Evolutionary conservation across 2,113 vertebrate species (phyloP).

Genomic region (Labeo rohita): DNA sequence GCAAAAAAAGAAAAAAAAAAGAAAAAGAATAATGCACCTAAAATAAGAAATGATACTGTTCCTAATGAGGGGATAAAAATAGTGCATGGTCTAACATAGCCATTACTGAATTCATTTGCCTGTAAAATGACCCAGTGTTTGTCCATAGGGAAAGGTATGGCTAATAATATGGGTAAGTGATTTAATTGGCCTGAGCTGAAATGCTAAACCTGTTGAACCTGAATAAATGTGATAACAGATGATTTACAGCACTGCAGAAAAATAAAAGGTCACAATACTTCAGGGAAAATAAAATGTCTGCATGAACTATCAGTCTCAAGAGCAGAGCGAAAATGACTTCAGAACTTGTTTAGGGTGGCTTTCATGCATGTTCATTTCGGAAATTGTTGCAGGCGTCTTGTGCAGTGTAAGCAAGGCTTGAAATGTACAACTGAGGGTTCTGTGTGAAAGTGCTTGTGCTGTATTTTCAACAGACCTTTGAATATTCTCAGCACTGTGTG

Average conservation of each 20-base stretch:
- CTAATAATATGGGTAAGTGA: slow-evolving; percentile 27
- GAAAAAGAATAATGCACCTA: not conserved
- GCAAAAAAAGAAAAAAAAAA: not conserved
- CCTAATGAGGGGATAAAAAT: not conserved
- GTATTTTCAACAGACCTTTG: slow-evolving; percentile 7
- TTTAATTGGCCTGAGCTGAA: slow-evolving; percentile 39
- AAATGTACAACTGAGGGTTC: slow-evolving; percentile 17
- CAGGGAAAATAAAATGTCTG: slow-evolving; percentile 40
- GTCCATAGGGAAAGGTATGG: slow-evolving; percentile 5
- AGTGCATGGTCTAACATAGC: not conserved
- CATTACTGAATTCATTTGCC: slow-evolving; percentile 23
- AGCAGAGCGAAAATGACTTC: slow-evolving; percentile 21
- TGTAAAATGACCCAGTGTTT: not conserved
- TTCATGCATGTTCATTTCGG: not conserved
- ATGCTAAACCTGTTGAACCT: slow-evolving; percentile 62
- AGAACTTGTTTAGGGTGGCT: not conserved
- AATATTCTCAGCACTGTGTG: not conserved
- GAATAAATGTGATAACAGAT: slow-evolving; percentile 55
- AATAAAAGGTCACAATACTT: slow-evolving; percentile 52
- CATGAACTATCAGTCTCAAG: slow-evolving; percentile 38
- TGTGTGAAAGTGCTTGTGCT: slow-evolving; percentile 1
- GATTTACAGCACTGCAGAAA: slow-evolving; percentile 52
- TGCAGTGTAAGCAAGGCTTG: not conserved
- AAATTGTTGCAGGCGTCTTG: slow-evolving; percentile 7
- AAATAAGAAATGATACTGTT: not conserved